phyloP scores from a whole-genome alignment of 1,140 invertebrate species.

The Cotesia chilonis region DNA sequence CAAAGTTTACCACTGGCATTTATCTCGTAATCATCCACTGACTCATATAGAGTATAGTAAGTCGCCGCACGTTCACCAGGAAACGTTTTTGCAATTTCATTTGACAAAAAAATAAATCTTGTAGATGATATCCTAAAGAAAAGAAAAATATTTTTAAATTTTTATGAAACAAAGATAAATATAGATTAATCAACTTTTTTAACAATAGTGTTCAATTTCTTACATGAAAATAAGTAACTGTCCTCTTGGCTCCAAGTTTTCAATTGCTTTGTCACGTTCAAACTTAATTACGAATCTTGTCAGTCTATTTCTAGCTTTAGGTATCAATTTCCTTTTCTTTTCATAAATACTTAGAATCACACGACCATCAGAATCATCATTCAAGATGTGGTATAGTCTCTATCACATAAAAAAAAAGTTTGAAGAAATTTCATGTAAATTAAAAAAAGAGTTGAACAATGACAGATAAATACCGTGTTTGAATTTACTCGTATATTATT shows the following conservation, averaged over 20 bases:
- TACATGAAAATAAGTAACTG: constrained; percentile 1
- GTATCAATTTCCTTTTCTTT: neutral
- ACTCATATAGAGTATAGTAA: neutral
- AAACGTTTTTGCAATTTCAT: constrained; percentile 3
- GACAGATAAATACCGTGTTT: no score
- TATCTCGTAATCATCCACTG: neutral
- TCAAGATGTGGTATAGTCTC: constrained; percentile 5
- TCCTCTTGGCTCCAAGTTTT: neutral
- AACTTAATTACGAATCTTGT: neutral
- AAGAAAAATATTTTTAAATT: neutral
- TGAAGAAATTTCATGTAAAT: neutral
- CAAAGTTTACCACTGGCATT: constrained; percentile 20
- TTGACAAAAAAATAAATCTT: neutral
- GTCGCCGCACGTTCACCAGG: constrained; percentile 1
- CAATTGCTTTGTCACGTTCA: constrained; percentile 1
- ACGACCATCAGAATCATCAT: neutral
- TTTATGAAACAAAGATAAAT: neutral
- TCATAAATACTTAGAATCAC: neutral
- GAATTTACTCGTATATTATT: no score
- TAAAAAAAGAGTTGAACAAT: no score
- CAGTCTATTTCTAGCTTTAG: neutral
- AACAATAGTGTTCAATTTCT: neutral
- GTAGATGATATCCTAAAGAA: neutral
- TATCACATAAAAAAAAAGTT: neutral
- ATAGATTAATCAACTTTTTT: neutral